phyloP scores from a whole-genome alignment of 1,140 invertebrate species.

The Zaprionus vittiger region DNA sequence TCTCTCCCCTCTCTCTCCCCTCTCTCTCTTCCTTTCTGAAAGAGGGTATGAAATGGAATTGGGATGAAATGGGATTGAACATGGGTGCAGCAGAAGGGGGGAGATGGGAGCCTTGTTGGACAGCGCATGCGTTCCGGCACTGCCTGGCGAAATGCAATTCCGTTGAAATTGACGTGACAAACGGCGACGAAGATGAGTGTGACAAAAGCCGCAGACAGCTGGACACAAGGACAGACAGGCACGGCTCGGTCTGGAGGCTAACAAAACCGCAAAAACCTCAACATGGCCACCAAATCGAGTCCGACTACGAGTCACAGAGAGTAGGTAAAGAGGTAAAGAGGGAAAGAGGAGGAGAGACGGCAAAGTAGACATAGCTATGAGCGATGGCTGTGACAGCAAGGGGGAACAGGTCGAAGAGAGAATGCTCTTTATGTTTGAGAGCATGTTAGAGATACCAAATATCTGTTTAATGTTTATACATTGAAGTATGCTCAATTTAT shows the following conservation, averaged over 20 bases:
- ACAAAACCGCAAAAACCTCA: slow-evolving; percentile 60
- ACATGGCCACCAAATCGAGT: slow-evolving; percentile 32
- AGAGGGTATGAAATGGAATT: slow-evolving; percentile 1
- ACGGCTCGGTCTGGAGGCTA: slow-evolving; percentile 13
- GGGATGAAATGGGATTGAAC: slow-evolving; percentile 1
- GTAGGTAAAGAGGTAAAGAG: not conserved
- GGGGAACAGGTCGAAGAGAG: not conserved
- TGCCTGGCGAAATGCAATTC: slow-evolving; percentile 70
- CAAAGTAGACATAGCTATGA: slow-evolving; percentile 17
- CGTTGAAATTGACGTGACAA: slow-evolving; percentile 76
- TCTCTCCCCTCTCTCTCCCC: not conserved
- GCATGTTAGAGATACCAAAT: not conserved
- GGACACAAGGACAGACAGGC: not conserved
- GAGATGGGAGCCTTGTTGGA: not conserved
- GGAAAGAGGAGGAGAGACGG: slow-evolving; percentile 2
- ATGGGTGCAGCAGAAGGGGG: slow-evolving; percentile 19
- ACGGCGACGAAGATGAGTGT: slow-evolving; percentile 75
- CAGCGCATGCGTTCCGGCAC: slow-evolving; percentile 65
- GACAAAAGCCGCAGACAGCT: slow-evolving; percentile 71
- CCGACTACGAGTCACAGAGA: not conserved
- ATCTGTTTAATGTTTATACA: too few relatives aligned
- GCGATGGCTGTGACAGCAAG: slow-evolving; percentile 13
- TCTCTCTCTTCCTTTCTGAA: too few relatives aligned
- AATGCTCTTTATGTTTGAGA: not conserved
- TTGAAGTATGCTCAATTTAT: too few relatives aligned